Percentiles rank a stretch among this genome's conserved stretches.
Evolutionary conservation across 2,888 invertebrate species (phyloP).

Genomic region (Hermaeophaga mercurialis): DNA sequence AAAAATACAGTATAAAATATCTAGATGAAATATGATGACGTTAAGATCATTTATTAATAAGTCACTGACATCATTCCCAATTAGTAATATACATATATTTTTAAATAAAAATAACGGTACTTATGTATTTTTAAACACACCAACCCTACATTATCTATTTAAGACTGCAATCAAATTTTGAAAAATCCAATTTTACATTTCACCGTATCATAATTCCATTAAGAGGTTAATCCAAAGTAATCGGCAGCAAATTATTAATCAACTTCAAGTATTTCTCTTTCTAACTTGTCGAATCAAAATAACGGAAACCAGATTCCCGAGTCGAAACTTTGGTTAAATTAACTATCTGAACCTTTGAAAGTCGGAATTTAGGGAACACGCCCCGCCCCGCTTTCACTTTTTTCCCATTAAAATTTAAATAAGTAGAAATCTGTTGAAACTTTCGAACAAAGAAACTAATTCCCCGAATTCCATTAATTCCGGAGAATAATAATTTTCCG

Average conservation of each 20-base stretch:
- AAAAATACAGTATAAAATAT: no score
- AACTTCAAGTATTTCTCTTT: conserved; percentile 1
- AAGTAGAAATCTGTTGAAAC: conserved; percentile 25
- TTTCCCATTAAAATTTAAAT: conserved; percentile 19
- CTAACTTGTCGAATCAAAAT: conserved; percentile 6
- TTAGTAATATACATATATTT: no score
- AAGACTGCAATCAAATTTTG: no score
- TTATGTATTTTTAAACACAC: no score
- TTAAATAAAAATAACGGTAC: no score
- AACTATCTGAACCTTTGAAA: conserved; percentile 10
- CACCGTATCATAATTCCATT: no score
- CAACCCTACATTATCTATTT: no score
- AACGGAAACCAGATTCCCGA: conserved; percentile 9
- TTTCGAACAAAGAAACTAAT: conserved; percentile 35
- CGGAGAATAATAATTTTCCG: conserved; percentile 42
- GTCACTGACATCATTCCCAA: no score
- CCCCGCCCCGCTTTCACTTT: conserved; percentile 8
- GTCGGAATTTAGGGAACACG: conserved; percentile 1
- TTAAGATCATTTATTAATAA: no score
- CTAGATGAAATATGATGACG: no score
- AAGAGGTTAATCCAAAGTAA: no score
- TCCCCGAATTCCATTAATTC: conserved; percentile 30
- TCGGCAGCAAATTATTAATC: conserved; percentile 4
- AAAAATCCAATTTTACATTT: no score
- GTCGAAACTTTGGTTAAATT: conserved; percentile 18